Evolutionary conservation across 2,113 vertebrate species (phyloP), one percentile per base, ranked within the genome.

Genomic region (Actenoides hombroni): DNA sequence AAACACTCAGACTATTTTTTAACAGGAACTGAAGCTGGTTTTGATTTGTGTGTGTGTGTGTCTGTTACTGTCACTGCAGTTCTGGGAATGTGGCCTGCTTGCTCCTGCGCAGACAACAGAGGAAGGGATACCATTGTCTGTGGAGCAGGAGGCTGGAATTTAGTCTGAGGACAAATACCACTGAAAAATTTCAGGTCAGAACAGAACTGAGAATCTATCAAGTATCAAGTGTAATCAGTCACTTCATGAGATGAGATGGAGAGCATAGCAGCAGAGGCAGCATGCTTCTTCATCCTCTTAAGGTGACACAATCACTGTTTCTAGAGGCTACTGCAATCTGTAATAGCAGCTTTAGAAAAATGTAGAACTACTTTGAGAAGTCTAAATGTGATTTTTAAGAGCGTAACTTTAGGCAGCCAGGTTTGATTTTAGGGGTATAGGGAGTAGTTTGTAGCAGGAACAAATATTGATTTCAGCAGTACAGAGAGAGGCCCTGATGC

Each of bases 1-100:
- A 90, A 81, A 78, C 53, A 57, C 67, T 75, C 53, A 64, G 77
- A 57, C 80, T 79, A 10, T 71, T 93, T 94, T 92, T 92, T 93
- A 91, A 60, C 61, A 87, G 86, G 79, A 93, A n/a, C 60, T 69
- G 57, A 57, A 88, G 63, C 59, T 89, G 74, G 25, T 6, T 92
- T 92, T 91, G 65, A 51, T 78, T 92, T 20, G 49, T 23, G 49
- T 23, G 23, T 93, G 53, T 68, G 44, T 75, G 33, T 48, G 48
- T 9, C 0, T 11, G 0, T 57, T 84, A 33, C 39, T 79, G 86
- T 86, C 73, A 57, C 68, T 59, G 56, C 74, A 51, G 35, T 68
- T 73, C 53, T 89, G 49, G 57, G 42, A 92, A 37, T 0, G 0
- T 70, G 39, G 25, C 56, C 65, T 78, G 56, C 35, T 73, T 59